phyloP scores from a whole-genome alignment of 2,888 invertebrate species.

The Melitaea athalia region DNA sequence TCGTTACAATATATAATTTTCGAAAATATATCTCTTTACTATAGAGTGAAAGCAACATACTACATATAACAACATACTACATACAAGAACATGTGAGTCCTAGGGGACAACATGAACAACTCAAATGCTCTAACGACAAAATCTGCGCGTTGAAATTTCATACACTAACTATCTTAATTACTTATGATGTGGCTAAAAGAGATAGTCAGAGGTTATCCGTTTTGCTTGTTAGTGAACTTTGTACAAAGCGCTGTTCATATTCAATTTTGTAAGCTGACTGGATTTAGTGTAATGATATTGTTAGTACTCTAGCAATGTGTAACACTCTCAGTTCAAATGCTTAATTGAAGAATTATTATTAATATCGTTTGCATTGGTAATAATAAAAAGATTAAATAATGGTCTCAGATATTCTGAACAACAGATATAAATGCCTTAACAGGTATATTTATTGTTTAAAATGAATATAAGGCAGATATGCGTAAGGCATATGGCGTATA shows the following conservation, averaged over 20 bases:
- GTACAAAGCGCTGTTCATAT: background rate
- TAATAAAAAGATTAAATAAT: too few species aligned
- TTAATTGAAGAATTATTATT: too few species aligned
- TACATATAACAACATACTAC: background rate
- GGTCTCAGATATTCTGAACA: too few species aligned
- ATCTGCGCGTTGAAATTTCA: conserved; percentile 17
- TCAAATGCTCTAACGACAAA: conserved; percentile 14
- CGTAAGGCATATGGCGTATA: too few species aligned
- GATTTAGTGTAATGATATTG: background rate
- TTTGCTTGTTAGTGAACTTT: conserved; percentile 2
- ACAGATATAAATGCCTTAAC: too few species aligned
- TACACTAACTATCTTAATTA: conserved; percentile 21
- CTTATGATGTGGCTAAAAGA: conserved; percentile 21
- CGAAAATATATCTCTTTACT: background rate
- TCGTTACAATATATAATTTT: background rate
- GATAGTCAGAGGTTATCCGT: conserved; percentile 6
- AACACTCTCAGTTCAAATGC: too few species aligned
- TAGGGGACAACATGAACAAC: background rate
- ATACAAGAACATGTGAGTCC: background rate
- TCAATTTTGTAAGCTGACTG: background rate
- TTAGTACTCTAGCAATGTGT: background rate
- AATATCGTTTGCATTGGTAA: too few species aligned
- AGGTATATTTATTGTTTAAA: too few species aligned
- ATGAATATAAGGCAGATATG: too few species aligned
- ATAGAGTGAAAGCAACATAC: background rate